phyloP scores from a whole-genome alignment of 2,113 vertebrate genomes.

The Pollachius pollachius region DNA sequence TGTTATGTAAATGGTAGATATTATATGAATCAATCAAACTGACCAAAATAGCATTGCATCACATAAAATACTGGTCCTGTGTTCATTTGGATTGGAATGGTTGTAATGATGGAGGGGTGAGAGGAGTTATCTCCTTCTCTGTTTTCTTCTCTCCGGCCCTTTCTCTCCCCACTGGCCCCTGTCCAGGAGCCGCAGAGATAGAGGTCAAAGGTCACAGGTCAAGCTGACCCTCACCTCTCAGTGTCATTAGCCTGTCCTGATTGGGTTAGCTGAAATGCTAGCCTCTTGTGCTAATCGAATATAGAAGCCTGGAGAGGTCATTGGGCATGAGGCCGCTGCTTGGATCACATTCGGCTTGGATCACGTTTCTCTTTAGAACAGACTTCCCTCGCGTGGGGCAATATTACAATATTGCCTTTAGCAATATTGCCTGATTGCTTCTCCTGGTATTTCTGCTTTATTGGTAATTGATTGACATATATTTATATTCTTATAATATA shows the following conservation, averaged over 20 bases:
- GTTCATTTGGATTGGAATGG: too few species aligned
- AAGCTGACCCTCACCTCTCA: slow-evolving; percentile 4
- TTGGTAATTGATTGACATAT: not conserved
- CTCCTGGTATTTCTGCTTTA: not conserved
- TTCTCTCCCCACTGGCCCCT: slow-evolving; percentile 1
- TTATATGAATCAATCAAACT: too few species aligned
- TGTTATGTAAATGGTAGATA: too few species aligned
- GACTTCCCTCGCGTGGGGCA: not conserved
- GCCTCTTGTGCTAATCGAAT: slow-evolving; percentile 1
- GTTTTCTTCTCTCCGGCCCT: not conserved
- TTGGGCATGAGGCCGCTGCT: not conserved
- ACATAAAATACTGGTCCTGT: too few species aligned
- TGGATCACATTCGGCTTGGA: not conserved
- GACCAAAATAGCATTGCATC: too few species aligned
- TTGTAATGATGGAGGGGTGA: too few species aligned
- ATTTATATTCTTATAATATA: too few species aligned
- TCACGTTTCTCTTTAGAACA: not conserved
- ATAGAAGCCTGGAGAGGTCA: slow-evolving; percentile 4
- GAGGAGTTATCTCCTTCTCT: too few species aligned
- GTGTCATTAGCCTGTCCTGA: not conserved
- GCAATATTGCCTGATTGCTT: not conserved
- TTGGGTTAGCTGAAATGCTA: slow-evolving; percentile 9
- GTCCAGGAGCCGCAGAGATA: not conserved
- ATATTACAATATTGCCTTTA: not conserved
- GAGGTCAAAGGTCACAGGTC: slow-evolving; percentile 2